These are phyloP conservation scores for Chesias legatella DNA, from an alignment of 2,888 invertebrate genomes.

Conservation along the genomic window DNA sequence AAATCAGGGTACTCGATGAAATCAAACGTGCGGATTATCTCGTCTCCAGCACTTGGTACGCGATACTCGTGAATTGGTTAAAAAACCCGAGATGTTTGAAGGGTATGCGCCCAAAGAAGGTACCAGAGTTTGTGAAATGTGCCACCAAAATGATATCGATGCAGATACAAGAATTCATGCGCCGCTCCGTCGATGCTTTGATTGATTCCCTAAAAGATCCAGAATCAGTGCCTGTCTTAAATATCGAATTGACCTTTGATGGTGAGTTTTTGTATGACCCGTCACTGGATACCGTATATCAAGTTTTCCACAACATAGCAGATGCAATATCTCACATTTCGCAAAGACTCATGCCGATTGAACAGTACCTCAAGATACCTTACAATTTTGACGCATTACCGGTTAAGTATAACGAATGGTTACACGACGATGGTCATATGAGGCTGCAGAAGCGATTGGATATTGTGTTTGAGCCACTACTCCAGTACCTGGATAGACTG, in stretches of 20 bases:
- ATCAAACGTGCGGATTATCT: conserved; percentile 65
- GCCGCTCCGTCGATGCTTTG: conserved; percentile 83
- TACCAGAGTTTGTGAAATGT: conserved; percentile 63
- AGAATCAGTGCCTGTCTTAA: conserved; percentile 81
- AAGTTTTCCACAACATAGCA: conserved; percentile 80
- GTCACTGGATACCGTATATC: conserved; percentile 76
- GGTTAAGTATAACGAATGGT: conserved; percentile 80
- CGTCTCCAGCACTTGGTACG: conserved; percentile 70
- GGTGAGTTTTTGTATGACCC: conserved; percentile 81
- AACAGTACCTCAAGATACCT: conserved; percentile 66
- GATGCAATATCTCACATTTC: conserved; percentile 78
- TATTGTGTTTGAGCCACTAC: conserved; percentile 78
- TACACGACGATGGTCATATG: conserved; percentile 71
- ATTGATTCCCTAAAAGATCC: conserved; percentile 76
- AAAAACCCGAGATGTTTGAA: conserved; percentile 70
- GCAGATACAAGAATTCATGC: conserved; percentile 84
- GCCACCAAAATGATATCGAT: conserved; percentile 72
- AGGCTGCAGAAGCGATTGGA: conserved; percentile 75
- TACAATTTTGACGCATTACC: conserved; percentile 74
- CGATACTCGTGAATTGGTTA: conserved; percentile 65
- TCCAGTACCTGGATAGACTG: conserved; percentile 75
- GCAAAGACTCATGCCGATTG: conserved; percentile 81
- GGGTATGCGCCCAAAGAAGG: conserved; percentile 58
- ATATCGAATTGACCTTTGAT: conserved; percentile 78
- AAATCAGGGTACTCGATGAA: conserved; percentile 54